phyloP scores from a whole-genome alignment of 35 echinoderm and acorn worm genomes.

The Anneissia japonica region DNA sequence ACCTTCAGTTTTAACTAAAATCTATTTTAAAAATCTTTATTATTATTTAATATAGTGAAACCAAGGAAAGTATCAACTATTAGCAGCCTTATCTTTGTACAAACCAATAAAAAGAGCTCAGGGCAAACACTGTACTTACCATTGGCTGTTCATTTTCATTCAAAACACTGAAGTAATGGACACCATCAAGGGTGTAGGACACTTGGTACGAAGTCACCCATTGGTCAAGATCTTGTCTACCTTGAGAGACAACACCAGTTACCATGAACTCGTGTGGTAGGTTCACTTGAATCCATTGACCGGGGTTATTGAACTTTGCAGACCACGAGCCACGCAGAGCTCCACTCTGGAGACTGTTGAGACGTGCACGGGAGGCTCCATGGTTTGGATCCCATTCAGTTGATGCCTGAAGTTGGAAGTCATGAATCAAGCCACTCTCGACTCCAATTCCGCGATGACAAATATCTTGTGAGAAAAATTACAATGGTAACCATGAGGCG shows the following conservation, averaged over 20 bases:
- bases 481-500: not conserved
- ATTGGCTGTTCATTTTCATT: conserved; percentile 2
- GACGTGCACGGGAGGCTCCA: not conserved
- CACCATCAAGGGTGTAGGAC: conserved; percentile 21
- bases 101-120: not conserved
- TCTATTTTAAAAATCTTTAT: too few species aligned
- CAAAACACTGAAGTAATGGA: not conserved
- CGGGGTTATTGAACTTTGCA: not conserved
- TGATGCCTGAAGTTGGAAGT: conserved; percentile 8
- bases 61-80: too few species aligned
- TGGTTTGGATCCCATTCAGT: conserved; percentile 5
- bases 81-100: too few species aligned
- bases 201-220: conserved; percentile 42
- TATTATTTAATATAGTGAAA: too few species aligned
- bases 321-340: conserved; percentile 23
- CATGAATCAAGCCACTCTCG: conserved; percentile 14
- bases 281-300: conserved; percentile 28
- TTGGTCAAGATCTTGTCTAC: conserved; percentile 26
- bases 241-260: conserved; percentile 33
- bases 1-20: too few species aligned
- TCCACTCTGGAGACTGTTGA: not conserved
- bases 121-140: not conserved
- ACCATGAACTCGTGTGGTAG: not conserved
- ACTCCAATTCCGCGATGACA: conserved; percentile 18
- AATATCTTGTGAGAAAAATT: not conserved